A percentile compares a stretch with the other conserved stretches of the same genome.
phyloP scores from a whole-genome alignment of 2,797 vertebrate genomes.

The Pyrrhura leucotis region DNA sequence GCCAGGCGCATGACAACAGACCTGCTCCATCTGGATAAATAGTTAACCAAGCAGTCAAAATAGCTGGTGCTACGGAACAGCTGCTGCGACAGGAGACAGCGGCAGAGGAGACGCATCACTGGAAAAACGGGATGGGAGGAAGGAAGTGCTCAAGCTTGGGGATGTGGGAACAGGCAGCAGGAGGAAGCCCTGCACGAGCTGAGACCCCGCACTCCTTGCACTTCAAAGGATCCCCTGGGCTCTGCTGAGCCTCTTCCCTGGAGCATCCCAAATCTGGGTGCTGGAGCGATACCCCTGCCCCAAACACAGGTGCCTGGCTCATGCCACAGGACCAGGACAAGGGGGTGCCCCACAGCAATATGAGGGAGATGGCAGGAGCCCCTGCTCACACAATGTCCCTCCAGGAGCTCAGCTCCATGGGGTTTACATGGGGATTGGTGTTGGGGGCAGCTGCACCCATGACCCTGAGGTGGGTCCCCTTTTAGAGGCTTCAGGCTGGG shows the following conservation, averaged over 20 bases:
- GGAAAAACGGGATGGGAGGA: background rate
- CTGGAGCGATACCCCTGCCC: background rate
- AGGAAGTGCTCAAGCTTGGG: background rate
- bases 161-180: background rate
- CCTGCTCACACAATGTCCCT: background rate
- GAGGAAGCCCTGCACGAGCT: fast-evolving
- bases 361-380: background rate
- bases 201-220: background rate
- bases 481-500: background rate
- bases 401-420: background rate
- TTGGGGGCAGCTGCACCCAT: background rate
- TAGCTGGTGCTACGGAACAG: slow-evolving; percentile 29
- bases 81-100: slow-evolving; percentile 32
- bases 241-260: background rate
- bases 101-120: background rate
- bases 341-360: background rate
- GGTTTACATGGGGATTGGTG: background rate
- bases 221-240: background rate
- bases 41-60: slow-evolving; percentile 59
- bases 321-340: fast-evolving
- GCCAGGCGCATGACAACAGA: background rate
- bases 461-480: background rate
- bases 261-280: background rate
- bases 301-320: background rate
- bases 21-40: slow-evolving; percentile 54